Conservation (phyloP, 2,797 vertebrate genomes). For the Lutjanus campechanus region DNA sequence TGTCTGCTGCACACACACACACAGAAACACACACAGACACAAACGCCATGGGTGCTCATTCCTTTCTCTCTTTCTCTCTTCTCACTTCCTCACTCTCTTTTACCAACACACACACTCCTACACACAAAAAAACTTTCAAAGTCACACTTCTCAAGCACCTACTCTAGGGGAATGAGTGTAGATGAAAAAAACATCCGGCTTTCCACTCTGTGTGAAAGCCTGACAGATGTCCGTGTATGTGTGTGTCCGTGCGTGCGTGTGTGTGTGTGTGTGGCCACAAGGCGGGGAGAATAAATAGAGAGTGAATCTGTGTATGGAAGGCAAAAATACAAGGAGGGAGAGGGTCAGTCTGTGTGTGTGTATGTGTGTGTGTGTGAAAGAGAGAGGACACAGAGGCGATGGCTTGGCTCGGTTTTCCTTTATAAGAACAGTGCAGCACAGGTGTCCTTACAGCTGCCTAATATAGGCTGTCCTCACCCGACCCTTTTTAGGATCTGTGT, state of each 20-base stretch:
- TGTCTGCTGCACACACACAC: neutral
- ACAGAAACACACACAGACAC: slow-evolving; percentile 19
- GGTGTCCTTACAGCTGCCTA: slow-evolving; percentile 58
- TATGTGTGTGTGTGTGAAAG: neutral
- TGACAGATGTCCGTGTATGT: slow-evolving; percentile 74
- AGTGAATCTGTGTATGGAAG: slow-evolving; percentile 45
- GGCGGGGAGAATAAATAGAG: slow-evolving; percentile 37
- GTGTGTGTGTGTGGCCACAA: slow-evolving; percentile 41
- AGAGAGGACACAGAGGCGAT: slow-evolving; percentile 10
- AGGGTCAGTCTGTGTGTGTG: slow-evolving; percentile 23
- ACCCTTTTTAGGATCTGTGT: slow-evolving; percentile 18
- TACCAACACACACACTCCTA: slow-evolving; percentile 63
- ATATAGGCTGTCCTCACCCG: slow-evolving; percentile 28
- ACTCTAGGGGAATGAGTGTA: slow-evolving; percentile 75
- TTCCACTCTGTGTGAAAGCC: slow-evolving; percentile 73
- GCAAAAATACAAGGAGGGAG: slow-evolving; percentile 39
- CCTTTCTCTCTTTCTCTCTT: slow-evolving; percentile 18
- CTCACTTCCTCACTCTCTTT: slow-evolving; percentile 51
- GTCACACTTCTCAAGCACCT: slow-evolving; percentile 79
- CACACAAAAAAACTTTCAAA: slow-evolving; percentile 74
- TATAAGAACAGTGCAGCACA: slow-evolving; percentile 42
- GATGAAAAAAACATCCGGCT: slow-evolving; percentile 74
- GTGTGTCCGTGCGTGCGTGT: slow-evolving; percentile 36
- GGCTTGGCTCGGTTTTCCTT: slow-evolving; percentile 43
- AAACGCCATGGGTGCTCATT: slow-evolving; percentile 51